These are phyloP conservation scores for Ptychoptera albimana DNA, from an alignment of 2,888 invertebrate species.

Conservation along the genomic window DNA sequence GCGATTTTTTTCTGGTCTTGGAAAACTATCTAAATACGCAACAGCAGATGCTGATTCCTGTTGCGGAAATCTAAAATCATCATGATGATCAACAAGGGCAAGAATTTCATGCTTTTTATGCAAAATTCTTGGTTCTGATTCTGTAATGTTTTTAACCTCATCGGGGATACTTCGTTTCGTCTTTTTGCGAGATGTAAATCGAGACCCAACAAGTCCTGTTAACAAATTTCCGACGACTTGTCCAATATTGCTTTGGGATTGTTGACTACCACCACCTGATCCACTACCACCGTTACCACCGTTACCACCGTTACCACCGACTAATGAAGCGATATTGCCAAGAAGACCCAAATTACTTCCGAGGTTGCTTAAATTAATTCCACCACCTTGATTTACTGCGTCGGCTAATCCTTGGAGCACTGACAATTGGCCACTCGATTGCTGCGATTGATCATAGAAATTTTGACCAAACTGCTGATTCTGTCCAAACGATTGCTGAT, in stretches of 20 bases:
- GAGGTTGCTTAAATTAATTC: slow-evolving; percentile 12
- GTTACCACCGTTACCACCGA: slow-evolving; percentile 2
- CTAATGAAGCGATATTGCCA: slow-evolving; percentile 9
- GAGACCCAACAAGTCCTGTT: slow-evolving; percentile 10
- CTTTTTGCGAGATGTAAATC: slow-evolving; percentile 7
- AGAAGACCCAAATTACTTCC: slow-evolving; percentile 9
- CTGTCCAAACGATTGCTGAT: slow-evolving; percentile 6
- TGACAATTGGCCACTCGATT: slow-evolving; percentile 4
- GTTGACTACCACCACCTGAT: slow-evolving; percentile 1
- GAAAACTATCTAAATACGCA: too few species aligned
- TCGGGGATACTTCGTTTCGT: slow-evolving; percentile 9
- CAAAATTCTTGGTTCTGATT: too few species aligned
- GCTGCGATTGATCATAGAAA: slow-evolving; percentile 4
- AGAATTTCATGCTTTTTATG: too few species aligned
- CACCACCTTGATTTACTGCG: slow-evolving; percentile 8
- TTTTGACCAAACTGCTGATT: slow-evolving; percentile 6
- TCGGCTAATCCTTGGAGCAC: slow-evolving; percentile 8
- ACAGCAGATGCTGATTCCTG: too few species aligned
- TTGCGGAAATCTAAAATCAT: too few species aligned
- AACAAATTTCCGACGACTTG: slow-evolving; percentile 12
- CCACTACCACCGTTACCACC: background rate
- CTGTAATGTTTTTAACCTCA: background rate
- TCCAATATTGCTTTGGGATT: slow-evolving; percentile 3
- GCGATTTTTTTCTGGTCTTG: too few species aligned
- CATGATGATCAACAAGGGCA: too few species aligned